A percentile compares a stretch with the other conserved stretches of the same genome.
Evolutionary conservation across 92 coral and sea anemone species (phyloP).

Genomic region (Phenganax marumi): DNA sequence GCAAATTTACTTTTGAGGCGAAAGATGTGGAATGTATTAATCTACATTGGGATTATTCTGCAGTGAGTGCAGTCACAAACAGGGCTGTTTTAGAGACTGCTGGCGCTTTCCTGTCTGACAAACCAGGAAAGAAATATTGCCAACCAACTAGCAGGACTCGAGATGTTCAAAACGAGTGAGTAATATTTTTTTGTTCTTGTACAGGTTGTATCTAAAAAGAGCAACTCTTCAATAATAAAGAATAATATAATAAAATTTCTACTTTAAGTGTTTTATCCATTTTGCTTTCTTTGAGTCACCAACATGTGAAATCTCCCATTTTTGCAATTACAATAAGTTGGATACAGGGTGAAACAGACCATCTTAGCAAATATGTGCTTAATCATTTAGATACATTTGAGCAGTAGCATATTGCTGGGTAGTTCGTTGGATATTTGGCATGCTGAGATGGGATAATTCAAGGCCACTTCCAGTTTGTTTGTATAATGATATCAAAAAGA

Average conservation of each 20-base stretch:
- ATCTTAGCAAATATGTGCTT: too few species aligned
- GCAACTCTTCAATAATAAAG: too few species aligned
- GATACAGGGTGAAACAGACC: too few species aligned
- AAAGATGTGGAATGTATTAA: conserved; percentile 25
- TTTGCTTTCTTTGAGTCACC: too few species aligned
- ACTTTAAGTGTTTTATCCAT: too few species aligned
- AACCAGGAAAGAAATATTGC: background rate
- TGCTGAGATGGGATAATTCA: conserved; percentile 58
- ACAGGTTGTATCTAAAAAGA: too few species aligned
- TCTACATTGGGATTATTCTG: conserved; percentile 17
- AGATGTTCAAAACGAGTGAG: background rate
- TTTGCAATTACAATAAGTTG: too few species aligned
- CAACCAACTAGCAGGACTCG: background rate
- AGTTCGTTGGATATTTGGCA: conserved; percentile 20
- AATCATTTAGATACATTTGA: background rate
- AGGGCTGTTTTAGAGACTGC: background rate
- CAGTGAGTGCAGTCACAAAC: background rate
- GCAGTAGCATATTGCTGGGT: conserved; percentile 27
- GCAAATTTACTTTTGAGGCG: conserved; percentile 24
- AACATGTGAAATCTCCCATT: too few species aligned
- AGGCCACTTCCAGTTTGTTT: conserved; percentile 57
- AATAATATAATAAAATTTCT: too few species aligned
- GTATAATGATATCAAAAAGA: conserved; percentile 44
- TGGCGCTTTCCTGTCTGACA: background rate
- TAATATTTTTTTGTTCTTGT: too few species aligned